A percentile compares a stretch with the other conserved stretches of the same genome.
These are phyloP conservation scores for Anarsia innoxiella DNA, from an alignment of 2,888 invertebrate genomes.

Conservation along the genomic window DNA sequence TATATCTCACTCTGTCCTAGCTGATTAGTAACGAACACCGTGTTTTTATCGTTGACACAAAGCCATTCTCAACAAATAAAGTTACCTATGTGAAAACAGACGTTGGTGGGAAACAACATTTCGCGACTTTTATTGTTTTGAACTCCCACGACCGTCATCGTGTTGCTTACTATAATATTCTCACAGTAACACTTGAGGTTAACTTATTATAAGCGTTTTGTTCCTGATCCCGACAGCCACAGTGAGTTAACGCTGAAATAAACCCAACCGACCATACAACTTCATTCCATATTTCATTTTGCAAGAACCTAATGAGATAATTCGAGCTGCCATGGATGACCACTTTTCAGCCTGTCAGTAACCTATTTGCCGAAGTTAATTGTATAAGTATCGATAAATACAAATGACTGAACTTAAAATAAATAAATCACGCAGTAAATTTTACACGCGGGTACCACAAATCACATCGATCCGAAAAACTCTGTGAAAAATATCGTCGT, in stretches of 20 bases:
- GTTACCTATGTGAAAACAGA: constrained; percentile 26
- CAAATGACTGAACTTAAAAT: too few species aligned
- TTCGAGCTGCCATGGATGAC: too few species aligned
- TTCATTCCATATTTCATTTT: too few species aligned
- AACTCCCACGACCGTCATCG: constrained; percentile 49
- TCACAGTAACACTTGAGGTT: constrained; percentile 50
- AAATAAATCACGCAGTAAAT: too few species aligned
- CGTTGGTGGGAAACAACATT: constrained; percentile 54
- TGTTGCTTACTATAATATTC: constrained; percentile 48
- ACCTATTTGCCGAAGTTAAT: too few species aligned
- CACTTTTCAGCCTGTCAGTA: background rate
- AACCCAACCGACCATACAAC: too few species aligned
- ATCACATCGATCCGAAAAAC: constrained; percentile 9
- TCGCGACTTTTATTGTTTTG: constrained; percentile 44
- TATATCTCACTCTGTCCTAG: constrained; percentile 47
- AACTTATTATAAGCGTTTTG: constrained; percentile 50
- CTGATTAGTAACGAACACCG: constrained; percentile 56
- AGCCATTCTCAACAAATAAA: constrained; percentile 55
- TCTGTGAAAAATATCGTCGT: constrained; percentile 4
- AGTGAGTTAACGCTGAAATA: constrained; percentile 27
- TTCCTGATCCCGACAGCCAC: constrained; percentile 29
- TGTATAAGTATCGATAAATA: too few species aligned
- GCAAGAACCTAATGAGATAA: too few species aligned
- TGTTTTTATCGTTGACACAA: constrained; percentile 57
- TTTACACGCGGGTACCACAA: constrained; percentile 4